Conservation (phyloP, 1,140 invertebrate species). For the Nymphalis io region DNA sequence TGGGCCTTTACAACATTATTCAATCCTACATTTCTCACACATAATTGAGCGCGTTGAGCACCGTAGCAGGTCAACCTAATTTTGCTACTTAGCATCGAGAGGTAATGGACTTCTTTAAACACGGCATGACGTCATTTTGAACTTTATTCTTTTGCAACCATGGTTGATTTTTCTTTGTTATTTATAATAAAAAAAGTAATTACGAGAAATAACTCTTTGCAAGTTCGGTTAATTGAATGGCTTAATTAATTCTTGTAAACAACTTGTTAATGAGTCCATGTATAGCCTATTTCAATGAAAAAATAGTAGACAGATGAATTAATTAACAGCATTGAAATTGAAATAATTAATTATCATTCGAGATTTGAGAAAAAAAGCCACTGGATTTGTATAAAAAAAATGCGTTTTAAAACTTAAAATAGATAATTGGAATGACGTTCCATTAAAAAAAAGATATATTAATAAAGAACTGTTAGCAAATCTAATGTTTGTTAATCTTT, state of each 20-base stretch:
- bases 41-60: background rate
- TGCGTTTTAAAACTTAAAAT: no score
- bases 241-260: background rate
- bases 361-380: no score
- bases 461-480: no score
- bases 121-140: background rate
- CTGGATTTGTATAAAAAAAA: no score
- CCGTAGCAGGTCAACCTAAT: constrained; percentile 3
- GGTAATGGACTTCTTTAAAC: constrained; percentile 1
- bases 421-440: no score
- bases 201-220: background rate
- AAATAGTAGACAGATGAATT: no score
- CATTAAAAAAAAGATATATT: no score
- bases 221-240: background rate
- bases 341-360: no score
- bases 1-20: constrained; percentile 7
- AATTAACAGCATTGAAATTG: no score
- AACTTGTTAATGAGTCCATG: no score
- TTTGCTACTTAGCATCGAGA: constrained; percentile 9
- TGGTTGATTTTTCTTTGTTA: background rate
- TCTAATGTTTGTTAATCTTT: no score
- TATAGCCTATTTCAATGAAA: no score
- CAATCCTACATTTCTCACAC: background rate
- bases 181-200: background rate
- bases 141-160: background rate